phyloP scores from a whole-genome alignment of 2,888 invertebrate species.

The Meiosimyza decipiens region DNA sequence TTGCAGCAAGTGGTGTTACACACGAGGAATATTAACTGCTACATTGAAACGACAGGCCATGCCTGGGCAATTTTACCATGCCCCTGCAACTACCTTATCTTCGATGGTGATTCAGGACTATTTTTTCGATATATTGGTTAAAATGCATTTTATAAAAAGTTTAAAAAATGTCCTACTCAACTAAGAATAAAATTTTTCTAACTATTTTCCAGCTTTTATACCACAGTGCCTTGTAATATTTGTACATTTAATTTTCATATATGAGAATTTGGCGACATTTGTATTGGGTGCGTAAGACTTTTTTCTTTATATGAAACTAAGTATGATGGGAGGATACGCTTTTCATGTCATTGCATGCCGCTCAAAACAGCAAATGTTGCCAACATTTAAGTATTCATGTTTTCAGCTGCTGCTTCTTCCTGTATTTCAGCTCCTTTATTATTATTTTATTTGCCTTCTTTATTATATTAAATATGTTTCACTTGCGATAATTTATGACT shows the following conservation, averaged over 20 bases:
- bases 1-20: too few relatives aligned
- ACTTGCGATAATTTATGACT: constrained; percentile 31
- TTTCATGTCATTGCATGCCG: constrained; percentile 18
- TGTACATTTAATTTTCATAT: constrained; percentile 6
- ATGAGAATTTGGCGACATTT: constrained; percentile 30
- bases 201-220: not conserved
- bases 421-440: constrained; percentile 6
- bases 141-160: too few relatives aligned
- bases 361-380: constrained; percentile 27
- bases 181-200: too few relatives aligned
- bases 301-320: not conserved
- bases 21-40: too few relatives aligned
- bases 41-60: too few relatives aligned
- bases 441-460: constrained; percentile 33
- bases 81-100: too few relatives aligned
- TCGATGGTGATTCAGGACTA: too few relatives aligned
- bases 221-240: not conserved
- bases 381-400: constrained; percentile 18
- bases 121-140: too few relatives aligned
- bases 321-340: constrained; percentile 1
- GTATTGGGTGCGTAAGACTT: not conserved
- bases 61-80: too few relatives aligned
- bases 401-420: not conserved
- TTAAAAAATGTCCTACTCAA: too few relatives aligned
- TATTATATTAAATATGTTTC: constrained; percentile 34